Base-by-base conservation (phyloP, 2,888 invertebrate genomes). In the Apamea anceps region DNA sequence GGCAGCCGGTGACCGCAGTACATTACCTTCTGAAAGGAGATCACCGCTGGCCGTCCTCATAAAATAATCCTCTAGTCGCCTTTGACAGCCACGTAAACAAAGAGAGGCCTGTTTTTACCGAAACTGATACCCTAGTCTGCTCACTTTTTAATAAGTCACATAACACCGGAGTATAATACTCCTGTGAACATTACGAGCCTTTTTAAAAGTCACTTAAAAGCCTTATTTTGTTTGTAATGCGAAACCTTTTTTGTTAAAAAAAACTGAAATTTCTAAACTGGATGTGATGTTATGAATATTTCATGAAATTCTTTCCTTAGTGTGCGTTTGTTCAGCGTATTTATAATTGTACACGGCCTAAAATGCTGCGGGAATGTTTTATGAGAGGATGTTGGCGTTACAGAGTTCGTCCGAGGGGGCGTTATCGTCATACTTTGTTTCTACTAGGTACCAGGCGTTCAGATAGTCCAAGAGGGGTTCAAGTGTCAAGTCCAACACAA, bases 261-360 rank as follows among this genome's bases (percentile, higher is more conserved):
- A 81, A 85, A 81, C 73, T 10, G 67, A 57, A 74, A 71, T 87
- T 79, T 85, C 77, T 81, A 80, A 85, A 85, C 82, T 86, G 75
- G 60, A 75, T 85, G 77, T 71, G 62, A 68, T 72, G 74, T 57
- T 68, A 81, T 89, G 86, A 88, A 89, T 88, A 83, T 88, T 89
- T 85, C 77, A 88, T 88, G 88, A 81, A 82, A 74, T 82, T 79
- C 88, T 82, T 79, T 72, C 72, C 82, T 77, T 82, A 68, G 68
- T 76, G 62, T 87, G 73, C 72, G 87, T 84, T 78, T 73, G 72
- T 70, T 73, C 51, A 18, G 48, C 32, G n/a, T 74, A 68, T 85
- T 83, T 85, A 75, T 81, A 89, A 87, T 78, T 81, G 71, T 76
- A 48, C 54, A 60, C 42, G 12, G 60, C 28, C 67, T n/a, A 37